Evolutionary conservation across 2,888 invertebrate species (phyloP).

Genomic region (Tanytarsus gracilentus): DNA sequence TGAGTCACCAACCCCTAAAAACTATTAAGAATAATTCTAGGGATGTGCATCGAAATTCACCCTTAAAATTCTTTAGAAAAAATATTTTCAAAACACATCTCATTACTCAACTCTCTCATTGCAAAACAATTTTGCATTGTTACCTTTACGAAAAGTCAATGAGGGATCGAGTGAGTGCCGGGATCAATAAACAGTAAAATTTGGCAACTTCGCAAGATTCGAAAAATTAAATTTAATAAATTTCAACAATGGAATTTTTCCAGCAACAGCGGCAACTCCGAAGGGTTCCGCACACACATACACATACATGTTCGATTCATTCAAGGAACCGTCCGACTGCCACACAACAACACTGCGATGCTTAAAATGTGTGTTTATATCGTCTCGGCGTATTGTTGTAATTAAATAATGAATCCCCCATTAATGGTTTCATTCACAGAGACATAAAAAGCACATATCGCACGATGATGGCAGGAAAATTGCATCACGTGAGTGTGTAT

Average conservation of each 20-base stretch:
- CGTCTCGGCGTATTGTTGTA: slow-evolving; percentile 5
- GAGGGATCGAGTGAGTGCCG: neutral
- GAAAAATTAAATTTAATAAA: slow-evolving; percentile 28
- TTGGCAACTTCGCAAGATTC: slow-evolving; percentile 25
- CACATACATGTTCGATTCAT: neutral
- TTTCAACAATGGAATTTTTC: slow-evolving; percentile 23
- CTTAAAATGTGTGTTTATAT: neutral
- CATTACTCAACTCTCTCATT: too few relatives aligned
- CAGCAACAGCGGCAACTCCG: slow-evolving; percentile 4
- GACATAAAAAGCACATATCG: too few relatives aligned
- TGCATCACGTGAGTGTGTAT: too few relatives aligned
- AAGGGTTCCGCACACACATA: neutral
- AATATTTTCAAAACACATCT: slow-evolving; percentile 3
- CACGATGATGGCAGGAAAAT: too few relatives aligned
- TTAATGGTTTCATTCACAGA: slow-evolving; percentile 25
- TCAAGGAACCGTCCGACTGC: slow-evolving; percentile 3
- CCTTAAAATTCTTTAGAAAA: too few relatives aligned
- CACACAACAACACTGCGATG: neutral
- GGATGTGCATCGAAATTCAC: slow-evolving; percentile 7
- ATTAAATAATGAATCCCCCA: slow-evolving; percentile 29
- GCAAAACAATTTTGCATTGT: too few relatives aligned
- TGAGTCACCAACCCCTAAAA: too few relatives aligned
- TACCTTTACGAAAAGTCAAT: too few relatives aligned
- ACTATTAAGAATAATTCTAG: too few relatives aligned
- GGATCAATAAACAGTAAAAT: neutral